Percentiles rank a stretch among this genome's conserved stretches.
Evolutionary conservation across 2,797 vertebrate genomes (phyloP).

Genomic region (Typhlichthys eigenmanni): DNA sequence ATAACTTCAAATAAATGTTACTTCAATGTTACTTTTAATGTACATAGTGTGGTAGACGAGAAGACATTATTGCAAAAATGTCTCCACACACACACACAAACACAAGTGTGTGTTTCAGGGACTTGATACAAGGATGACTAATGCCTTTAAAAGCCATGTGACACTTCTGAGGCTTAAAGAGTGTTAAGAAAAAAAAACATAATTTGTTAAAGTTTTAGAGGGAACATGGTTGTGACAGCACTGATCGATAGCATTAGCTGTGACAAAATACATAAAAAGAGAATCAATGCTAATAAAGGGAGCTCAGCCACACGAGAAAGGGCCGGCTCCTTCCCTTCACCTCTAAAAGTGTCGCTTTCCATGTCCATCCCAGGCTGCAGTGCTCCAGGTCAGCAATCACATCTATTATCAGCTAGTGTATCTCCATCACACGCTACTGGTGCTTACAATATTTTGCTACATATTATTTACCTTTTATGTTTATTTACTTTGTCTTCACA

Average conservation of each 20-base stretch:
- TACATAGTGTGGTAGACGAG: too few species aligned
- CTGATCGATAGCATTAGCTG: constrained; percentile 73
- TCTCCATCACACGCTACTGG: constrained; percentile 32
- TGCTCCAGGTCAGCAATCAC: constrained; percentile 62
- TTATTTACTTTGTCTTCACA: too few species aligned
- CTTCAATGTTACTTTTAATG: too few species aligned
- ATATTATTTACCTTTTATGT: too few species aligned
- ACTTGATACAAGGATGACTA: constrained; percentile 39
- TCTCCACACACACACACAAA: not conserved
- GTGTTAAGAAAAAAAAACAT: constrained; percentile 24
- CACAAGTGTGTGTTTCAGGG: not conserved
- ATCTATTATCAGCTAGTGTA: constrained; percentile 56
- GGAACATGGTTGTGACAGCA: constrained; percentile 37
- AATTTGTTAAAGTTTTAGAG: constrained; percentile 64
- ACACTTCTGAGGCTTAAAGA: constrained; percentile 45
- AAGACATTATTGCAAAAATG: too few species aligned
- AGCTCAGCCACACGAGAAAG: constrained; percentile 62
- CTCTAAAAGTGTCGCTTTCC: constrained; percentile 44
- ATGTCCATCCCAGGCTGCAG: constrained; percentile 31
- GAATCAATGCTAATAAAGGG: constrained; percentile 82
- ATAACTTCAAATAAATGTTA: too few species aligned
- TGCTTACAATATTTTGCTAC: constrained; percentile 1
- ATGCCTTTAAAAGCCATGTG: constrained; percentile 45
- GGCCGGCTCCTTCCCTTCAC: constrained; percentile 40
- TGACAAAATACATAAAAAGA: constrained; percentile 77